phyloP scores from a whole-genome alignment of 2,888 invertebrate genomes.

The Eremobia ochroleuca region DNA sequence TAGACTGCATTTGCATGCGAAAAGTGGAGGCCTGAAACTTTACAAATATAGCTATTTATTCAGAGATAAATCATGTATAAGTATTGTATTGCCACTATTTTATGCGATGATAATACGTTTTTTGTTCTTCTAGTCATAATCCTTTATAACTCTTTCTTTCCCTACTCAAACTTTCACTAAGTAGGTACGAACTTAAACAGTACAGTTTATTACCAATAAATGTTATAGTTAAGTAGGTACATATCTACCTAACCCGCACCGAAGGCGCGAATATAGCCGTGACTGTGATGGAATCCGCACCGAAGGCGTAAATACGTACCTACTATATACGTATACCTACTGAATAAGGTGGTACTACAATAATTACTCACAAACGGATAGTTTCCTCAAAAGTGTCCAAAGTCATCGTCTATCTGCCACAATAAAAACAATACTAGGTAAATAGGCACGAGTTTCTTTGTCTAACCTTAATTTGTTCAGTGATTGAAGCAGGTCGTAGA shows the following conservation, averaged over 20 bases:
- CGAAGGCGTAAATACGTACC: neutral
- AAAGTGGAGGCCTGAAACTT: neutral
- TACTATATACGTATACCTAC: no score
- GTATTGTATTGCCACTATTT: neutral
- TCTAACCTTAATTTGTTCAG: neutral
- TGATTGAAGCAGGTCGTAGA: neutral
- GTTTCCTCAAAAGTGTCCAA: slow-evolving; percentile 9
- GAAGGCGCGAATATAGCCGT: no score
- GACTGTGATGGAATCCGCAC: neutral
- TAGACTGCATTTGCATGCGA: no score
- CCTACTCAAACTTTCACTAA: neutral
- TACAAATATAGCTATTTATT: neutral
- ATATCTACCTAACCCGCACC: no score
- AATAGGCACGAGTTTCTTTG: neutral
- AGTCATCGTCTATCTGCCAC: neutral
- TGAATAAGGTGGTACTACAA: neutral
- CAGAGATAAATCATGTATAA: neutral
- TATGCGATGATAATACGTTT: neutral
- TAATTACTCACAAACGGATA: slow-evolving; percentile 1
- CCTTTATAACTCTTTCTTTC: neutral
- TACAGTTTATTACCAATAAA: neutral
- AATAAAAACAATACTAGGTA: neutral
- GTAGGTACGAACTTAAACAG: neutral
- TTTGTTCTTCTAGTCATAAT: neutral
- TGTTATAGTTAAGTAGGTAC: neutral